These are phyloP conservation scores for Rafetus swinhoei DNA, from an alignment of 2,113 vertebrate genomes.

Conservation along the genomic window DNA sequence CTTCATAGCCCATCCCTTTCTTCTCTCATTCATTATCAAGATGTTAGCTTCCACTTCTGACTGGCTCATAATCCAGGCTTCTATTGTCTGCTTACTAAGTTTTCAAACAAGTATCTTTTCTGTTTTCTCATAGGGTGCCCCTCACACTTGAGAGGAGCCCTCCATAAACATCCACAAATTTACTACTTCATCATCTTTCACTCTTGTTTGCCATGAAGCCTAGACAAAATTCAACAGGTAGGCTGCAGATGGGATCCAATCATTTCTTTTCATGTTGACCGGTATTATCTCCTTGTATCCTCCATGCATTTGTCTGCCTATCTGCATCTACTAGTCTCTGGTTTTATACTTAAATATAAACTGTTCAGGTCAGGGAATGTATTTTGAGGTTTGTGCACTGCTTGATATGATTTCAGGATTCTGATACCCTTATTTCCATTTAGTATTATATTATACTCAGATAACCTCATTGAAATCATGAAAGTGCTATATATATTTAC, in stretches of 20 bases:
- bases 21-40: not conserved
- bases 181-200: not conserved
- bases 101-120: not conserved
- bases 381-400: not conserved
- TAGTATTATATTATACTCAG: accelerated
- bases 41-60: accelerated
- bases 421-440: not conserved
- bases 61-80: accelerated
- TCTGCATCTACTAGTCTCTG: not conserved
- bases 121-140: not conserved
- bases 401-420: not conserved
- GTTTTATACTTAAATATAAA: not conserved
- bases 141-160: not conserved
- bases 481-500: not conserved
- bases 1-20: accelerated
- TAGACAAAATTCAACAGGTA: not conserved
- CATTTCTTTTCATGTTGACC: not conserved
- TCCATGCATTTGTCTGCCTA: not conserved
- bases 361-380: not conserved
- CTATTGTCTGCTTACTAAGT: not conserved
- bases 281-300: not conserved
- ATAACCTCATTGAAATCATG: not conserved
- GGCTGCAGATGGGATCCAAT: not conserved
- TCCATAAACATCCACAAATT: slow-evolving; percentile 21
- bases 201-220: not conserved